Conservation (phyloP, 2,797 vertebrate species). For the Ceryle rudis region DNA sequence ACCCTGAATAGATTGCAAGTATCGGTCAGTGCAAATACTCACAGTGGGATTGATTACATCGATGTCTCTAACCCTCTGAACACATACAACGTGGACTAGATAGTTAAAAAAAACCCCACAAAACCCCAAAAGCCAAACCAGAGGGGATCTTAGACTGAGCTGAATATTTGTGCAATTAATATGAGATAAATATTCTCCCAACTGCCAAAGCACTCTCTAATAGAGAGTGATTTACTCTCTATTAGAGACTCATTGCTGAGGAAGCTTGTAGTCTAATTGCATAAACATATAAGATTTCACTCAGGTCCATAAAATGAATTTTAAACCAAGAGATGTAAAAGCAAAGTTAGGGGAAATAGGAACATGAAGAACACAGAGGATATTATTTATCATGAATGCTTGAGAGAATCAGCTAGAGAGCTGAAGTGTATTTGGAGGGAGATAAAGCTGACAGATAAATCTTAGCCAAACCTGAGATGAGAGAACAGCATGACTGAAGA, state of each 20-base stretch:
- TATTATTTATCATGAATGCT: conserved; percentile 4
- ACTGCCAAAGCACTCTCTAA: too few species aligned
- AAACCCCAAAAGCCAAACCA: not conserved
- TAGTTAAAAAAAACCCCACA: not conserved
- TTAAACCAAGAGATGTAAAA: not conserved
- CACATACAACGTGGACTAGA: not conserved
- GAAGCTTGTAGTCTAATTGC: not conserved
- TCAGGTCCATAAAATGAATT: not conserved
- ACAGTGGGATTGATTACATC: not conserved
- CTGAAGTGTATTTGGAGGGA: not conserved
- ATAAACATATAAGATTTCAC: not conserved
- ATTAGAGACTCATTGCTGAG: not conserved
- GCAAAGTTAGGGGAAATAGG: not conserved
- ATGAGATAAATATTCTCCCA: not conserved
- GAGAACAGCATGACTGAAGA: not conserved
- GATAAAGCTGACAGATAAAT: conserved; percentile 54
- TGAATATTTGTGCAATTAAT: not conserved
- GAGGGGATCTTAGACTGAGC: not conserved
- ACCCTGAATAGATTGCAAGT: conserved; percentile 46
- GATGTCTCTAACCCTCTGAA: not conserved
- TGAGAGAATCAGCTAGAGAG: not conserved
- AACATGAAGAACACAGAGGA: not conserved
- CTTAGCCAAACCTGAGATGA: conserved; percentile 25
- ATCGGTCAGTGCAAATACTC: conserved; percentile 31
- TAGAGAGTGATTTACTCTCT: not conserved